Conservation (phyloP, 2,888 invertebrate genomes). For the Brachypalpus laphriformis region DNA sequence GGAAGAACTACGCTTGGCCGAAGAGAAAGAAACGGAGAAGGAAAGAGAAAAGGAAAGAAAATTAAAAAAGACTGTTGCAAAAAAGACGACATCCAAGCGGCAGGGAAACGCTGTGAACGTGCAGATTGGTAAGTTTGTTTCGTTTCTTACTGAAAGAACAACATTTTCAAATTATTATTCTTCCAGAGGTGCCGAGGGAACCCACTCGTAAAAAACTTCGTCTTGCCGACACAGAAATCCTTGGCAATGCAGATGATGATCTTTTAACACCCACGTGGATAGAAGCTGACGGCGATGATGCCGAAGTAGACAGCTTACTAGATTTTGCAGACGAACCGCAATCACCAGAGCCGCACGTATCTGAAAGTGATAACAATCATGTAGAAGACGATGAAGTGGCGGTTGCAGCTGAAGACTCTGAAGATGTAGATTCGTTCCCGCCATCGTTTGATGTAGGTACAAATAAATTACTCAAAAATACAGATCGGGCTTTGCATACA, state of each 20-base stretch:
- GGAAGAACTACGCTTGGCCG: slow-evolving; percentile 48
- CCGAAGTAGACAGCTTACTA: slow-evolving; percentile 53
- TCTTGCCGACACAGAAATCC: slow-evolving; percentile 43
- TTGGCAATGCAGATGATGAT: slow-evolving; percentile 74
- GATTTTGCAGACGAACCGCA: slow-evolving; percentile 74
- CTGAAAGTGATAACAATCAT: not conserved
- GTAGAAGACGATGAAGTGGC: not conserved
- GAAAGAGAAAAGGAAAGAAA: slow-evolving; percentile 46
- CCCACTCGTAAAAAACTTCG: slow-evolving; percentile 64
- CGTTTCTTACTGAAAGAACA: not conserved
- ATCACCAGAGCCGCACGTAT: not conserved
- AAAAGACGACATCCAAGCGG: slow-evolving; percentile 64
- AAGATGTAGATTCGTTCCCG: not conserved
- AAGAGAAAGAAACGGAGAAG: slow-evolving; percentile 55
- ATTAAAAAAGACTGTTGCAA: slow-evolving; percentile 60
- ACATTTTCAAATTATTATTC: not conserved
- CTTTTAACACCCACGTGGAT: slow-evolving; percentile 76
- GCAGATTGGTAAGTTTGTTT: slow-evolving; percentile 40
- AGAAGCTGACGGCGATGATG: slow-evolving; percentile 74
- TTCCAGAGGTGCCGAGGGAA: slow-evolving; percentile 43
- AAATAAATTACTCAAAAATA: slow-evolving; percentile 74
- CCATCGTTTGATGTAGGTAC: slow-evolving; percentile 30
- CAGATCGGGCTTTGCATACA: slow-evolving; percentile 68
- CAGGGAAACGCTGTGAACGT: not conserved
- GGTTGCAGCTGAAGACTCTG: slow-evolving; percentile 14